phyloP scores from a whole-genome alignment of 1,140 invertebrate species.

The Propsilocerus akamusi region DNA sequence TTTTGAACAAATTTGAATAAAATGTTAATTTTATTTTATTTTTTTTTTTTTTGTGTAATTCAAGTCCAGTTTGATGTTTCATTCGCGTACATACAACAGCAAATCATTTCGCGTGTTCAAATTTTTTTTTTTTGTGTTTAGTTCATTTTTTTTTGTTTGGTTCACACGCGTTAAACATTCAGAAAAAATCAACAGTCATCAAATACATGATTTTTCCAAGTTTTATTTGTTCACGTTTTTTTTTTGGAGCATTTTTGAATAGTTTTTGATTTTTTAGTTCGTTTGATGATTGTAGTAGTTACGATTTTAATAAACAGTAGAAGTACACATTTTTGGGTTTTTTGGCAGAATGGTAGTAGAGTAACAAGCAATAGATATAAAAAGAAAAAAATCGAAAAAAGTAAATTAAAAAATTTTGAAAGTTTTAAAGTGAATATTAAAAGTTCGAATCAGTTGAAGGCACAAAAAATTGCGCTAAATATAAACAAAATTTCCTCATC shows the following conservation, averaged over 20 bases:
- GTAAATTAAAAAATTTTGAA: slow-evolving; percentile 1
- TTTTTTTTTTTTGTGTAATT: background rate
- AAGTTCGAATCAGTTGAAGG: too few relatives aligned
- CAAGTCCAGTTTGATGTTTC: too few relatives aligned
- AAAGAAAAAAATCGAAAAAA: slow-evolving; percentile 4
- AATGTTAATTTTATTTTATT: background rate
- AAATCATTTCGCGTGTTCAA: too few relatives aligned
- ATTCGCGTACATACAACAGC: too few relatives aligned
- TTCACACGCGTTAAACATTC: slow-evolving; percentile 2
- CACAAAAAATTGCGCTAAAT: too few relatives aligned
- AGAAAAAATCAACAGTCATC: background rate
- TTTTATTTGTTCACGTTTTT: background rate
- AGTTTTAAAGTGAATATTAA: background rate
- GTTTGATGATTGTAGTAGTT: slow-evolving; percentile 4
- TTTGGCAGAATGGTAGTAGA: slow-evolving; percentile 4
- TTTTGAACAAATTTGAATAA: too few relatives aligned
- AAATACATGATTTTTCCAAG: background rate
- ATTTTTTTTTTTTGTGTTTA: too few relatives aligned
- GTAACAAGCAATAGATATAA: slow-evolving; percentile 3
- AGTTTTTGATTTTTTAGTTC: too few relatives aligned
- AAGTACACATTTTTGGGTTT: background rate
- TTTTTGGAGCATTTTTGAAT: slow-evolving; percentile 7
- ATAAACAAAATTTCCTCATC: too few relatives aligned
- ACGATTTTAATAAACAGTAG: background rate
- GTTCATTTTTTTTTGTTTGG: background rate